These are phyloP conservation scores for Lepus townsendii DNA, from an alignment of 2,797 vertebrate genomes.

Conservation along the genomic window DNA sequence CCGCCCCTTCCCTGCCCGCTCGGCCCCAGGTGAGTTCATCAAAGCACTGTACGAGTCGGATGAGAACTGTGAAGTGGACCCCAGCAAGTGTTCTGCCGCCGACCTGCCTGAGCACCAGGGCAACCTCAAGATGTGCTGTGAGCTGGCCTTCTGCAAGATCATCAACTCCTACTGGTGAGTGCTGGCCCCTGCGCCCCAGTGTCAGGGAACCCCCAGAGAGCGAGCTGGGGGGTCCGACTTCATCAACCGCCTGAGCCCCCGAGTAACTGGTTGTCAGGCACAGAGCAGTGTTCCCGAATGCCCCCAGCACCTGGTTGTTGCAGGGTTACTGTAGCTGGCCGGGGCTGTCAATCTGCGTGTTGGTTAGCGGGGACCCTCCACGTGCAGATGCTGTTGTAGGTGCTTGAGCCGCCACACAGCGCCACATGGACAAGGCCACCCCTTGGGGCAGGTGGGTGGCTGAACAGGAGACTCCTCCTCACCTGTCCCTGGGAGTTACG, in stretches of 20 bases:
- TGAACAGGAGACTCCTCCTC: background rate
- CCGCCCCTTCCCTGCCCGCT: background rate
- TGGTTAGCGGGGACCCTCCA: rapidly evolving
- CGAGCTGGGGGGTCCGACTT: rapidly evolving
- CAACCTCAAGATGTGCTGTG: constrained; percentile 99
- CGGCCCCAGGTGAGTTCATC: constrained; percentile 96
- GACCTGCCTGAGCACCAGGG: constrained; percentile 97
- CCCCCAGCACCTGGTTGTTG: rapidly evolving
- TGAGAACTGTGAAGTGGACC: constrained; percentile 99
- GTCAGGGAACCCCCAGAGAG: rapidly evolving
- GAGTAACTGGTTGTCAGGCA: background rate
- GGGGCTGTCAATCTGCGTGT: rapidly evolving
- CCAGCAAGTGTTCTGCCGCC: constrained; percentile 94
- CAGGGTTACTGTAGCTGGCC: background rate
- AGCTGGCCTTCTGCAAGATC: constrained; percentile 99
- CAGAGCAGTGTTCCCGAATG: background rate
- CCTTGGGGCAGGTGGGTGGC: too few species aligned
- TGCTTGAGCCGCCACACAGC: background rate
- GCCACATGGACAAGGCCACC: background rate
- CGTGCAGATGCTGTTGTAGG: rapidly evolving
- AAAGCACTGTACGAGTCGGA: constrained; percentile 99
- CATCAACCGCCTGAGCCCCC: background rate
- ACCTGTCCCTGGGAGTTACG: background rate
- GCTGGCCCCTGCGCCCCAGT: rapidly evolving
- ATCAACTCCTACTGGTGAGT: constrained; percentile 97